Evolutionary conservation across 2,113 vertebrate genomes (phyloP).

Genomic region (Seriola quinqueradiata): DNA sequence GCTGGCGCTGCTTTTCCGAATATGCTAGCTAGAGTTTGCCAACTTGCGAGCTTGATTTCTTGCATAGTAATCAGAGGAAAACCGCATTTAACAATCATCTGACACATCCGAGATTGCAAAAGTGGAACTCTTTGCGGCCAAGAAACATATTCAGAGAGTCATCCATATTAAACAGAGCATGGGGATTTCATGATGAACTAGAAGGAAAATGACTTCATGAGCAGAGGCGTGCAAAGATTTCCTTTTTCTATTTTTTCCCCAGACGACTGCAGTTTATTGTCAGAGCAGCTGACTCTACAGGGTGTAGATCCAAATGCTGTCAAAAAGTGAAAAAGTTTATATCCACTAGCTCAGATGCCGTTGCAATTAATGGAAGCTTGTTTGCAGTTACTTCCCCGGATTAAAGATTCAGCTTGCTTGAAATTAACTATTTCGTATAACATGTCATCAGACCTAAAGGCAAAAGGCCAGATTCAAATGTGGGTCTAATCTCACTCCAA

Average conservation of each 20-base stretch:
- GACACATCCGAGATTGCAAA: not conserved
- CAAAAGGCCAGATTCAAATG: not conserved
- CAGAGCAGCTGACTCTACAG: not conserved
- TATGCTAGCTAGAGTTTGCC: not conserved
- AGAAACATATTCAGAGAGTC: not conserved
- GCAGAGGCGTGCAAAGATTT: not conserved
- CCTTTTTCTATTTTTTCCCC: not conserved
- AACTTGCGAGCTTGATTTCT: not conserved
- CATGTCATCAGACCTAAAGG: not conserved
- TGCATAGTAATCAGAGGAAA: not conserved
- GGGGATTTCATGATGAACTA: not conserved
- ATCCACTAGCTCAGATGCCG: not conserved
- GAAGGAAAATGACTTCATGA: slow-evolving; percentile 3
- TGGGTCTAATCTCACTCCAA: not conserved
- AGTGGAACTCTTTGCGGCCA: not conserved
- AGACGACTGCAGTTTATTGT: not conserved
- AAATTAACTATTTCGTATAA: not conserved
- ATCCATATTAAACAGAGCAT: not conserved
- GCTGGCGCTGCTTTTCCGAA: not conserved
- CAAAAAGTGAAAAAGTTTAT: not conserved
- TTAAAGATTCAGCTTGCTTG: not conserved
- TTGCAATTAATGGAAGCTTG: too few species aligned
- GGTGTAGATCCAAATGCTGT: not conserved
- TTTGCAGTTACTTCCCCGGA: too few species aligned
- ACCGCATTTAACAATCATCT: not conserved